Evolutionary conservation across 2,888 invertebrate species (phyloP).

Genomic region (Poecilus cupreus): DNA sequence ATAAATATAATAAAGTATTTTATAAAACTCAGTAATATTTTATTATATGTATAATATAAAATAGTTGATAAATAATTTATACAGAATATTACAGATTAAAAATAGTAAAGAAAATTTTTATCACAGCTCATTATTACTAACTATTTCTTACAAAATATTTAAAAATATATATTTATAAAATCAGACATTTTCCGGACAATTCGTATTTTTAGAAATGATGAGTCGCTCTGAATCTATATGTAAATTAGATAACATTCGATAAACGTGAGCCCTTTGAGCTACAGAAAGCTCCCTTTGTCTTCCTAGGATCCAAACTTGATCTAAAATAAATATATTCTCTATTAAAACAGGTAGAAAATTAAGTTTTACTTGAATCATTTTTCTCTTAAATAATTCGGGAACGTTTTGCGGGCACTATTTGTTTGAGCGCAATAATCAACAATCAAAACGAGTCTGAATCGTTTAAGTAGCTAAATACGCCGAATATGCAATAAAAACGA

Average conservation of each 20-base stretch:
- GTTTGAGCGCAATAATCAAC: too few relatives aligned
- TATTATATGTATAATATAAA: too few relatives aligned
- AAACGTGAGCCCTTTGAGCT: slow-evolving; percentile 79
- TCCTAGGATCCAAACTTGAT: slow-evolving; percentile 84
- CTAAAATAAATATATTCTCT: slow-evolving; percentile 71
- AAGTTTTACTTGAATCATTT: too few relatives aligned
- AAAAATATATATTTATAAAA: not conserved
- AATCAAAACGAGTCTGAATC: too few relatives aligned
- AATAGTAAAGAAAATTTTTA: not conserved
- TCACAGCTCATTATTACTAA: not conserved
- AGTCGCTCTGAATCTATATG: slow-evolving; percentile 82
- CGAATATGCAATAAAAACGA: too few relatives aligned
- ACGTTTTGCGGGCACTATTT: too few relatives aligned
- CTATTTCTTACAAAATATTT: not conserved
- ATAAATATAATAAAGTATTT: not conserved
- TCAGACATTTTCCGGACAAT: slow-evolving; percentile 72
- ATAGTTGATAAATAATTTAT: too few relatives aligned
- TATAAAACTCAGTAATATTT: not conserved
- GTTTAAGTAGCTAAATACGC: too few relatives aligned
- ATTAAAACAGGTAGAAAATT: too few relatives aligned
- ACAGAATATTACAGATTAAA: too few relatives aligned
- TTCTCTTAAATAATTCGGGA: too few relatives aligned
- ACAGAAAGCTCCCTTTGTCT: slow-evolving; percentile 80
- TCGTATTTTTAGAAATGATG: slow-evolving; percentile 81
- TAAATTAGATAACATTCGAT: slow-evolving; percentile 77